Percentiles rank a stretch among this genome's conserved stretches.
Conservation (phyloP, 2,888 invertebrate species). For the Neelides folsomi region DNA sequence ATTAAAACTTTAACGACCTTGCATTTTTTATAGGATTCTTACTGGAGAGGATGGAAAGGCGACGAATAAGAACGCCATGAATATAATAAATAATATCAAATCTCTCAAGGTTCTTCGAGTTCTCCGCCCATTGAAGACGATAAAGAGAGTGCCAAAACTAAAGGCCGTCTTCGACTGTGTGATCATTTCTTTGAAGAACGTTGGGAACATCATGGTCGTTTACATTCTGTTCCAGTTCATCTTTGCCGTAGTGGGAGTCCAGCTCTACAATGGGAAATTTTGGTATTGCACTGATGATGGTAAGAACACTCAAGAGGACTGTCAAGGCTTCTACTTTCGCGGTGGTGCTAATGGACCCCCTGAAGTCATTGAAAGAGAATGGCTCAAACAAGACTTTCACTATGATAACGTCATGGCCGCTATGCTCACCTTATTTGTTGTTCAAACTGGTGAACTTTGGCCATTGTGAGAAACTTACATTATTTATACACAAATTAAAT, state of each 20-base stretch:
- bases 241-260: conserved; percentile 48
- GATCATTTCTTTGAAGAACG: conserved; percentile 48
- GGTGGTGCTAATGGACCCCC: conserved; percentile 37
- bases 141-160: conserved; percentile 2
- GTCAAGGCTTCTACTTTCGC: conserved; percentile 36
- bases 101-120: not conserved
- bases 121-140: not conserved
- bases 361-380: conserved; percentile 39
- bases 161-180: conserved; percentile 48
- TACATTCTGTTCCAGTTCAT: conserved; percentile 46
- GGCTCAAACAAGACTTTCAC: conserved; percentile 43
- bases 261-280: conserved; percentile 47
- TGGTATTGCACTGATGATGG: conserved; percentile 47
- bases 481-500: not conserved
- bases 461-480: conserved; percentile 38
- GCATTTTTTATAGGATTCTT: too few species aligned
- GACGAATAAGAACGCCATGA: too few species aligned
- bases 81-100: not conserved
- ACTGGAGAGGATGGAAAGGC: too few species aligned
- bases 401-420: conserved; percentile 45
- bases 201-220: conserved; percentile 48
- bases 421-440: conserved; percentile 46
- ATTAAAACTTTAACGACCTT: too few species aligned
- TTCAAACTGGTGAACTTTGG: conserved; percentile 47
- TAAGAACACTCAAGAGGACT: conserved; percentile 41